phyloP scores from a whole-genome alignment of 2,797 vertebrate species.

The Darevskia nairensis region DNA sequence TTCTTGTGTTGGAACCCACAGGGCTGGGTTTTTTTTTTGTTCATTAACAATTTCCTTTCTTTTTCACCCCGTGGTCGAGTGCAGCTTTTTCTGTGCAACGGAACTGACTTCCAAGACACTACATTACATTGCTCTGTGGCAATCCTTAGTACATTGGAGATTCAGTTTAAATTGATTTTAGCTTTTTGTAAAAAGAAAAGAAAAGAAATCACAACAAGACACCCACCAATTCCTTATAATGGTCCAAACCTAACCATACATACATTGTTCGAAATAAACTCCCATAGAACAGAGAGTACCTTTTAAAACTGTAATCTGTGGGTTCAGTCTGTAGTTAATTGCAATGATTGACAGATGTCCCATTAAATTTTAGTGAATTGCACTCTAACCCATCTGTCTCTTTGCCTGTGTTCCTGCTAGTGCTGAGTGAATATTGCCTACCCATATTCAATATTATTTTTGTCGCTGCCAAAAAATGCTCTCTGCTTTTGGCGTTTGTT shows the following conservation, averaged over 20 bases:
- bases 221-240: conserved; percentile 21
- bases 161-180: background rate
- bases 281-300: background rate
- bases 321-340: background rate
- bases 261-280: background rate
- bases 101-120: conserved; percentile 2
- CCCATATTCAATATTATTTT: conserved; percentile 1
- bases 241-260: background rate
- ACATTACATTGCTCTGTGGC: conserved; percentile 19
- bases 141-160: conserved; percentile 49
- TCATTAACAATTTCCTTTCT: conserved; percentile 13
- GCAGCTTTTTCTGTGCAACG: conserved; percentile 1
- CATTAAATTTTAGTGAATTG: background rate
- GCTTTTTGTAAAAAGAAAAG: conserved; percentile 26
- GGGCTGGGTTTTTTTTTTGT: background rate
- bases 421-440: background rate
- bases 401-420: background rate
- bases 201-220: background rate
- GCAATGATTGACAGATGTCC: background rate
- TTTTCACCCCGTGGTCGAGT: background rate
- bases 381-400: background rate
- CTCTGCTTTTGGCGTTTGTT: background rate
- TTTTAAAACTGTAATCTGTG: background rate
- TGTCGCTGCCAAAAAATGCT: background rate
- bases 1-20: background rate